Base-by-base conservation (phyloP, 2,797 vertebrate genomes). In the Cryptoblepharus egeriae region DNA sequence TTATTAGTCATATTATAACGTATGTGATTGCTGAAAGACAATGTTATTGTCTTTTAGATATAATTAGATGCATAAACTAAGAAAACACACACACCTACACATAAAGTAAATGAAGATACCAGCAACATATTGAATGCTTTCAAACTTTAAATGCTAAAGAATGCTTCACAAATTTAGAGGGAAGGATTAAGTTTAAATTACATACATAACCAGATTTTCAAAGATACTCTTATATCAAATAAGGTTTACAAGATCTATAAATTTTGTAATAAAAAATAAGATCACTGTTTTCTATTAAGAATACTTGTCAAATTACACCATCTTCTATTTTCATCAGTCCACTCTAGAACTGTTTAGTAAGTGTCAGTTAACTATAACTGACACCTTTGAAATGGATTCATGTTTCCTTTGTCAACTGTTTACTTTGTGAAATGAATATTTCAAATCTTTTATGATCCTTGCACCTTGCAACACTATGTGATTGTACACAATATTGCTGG, bases 381-480 rank as follows among this genome's bases (percentile, higher is more conserved):
- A 79, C 32, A 60, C 55, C 18, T 24, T 70, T 42, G 18, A 70
- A 60, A 68, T 57, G 45, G 61, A 69, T 63, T 12, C 37, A 81
- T 39, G 57, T 32, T 6, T 67, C 84, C 9, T 49, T 49, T 49
- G 45, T 22, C 52, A 55, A 82, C 77, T 83, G 39, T 30, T 35
- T 55, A n/a, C n/a, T 42, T 42, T 78, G 28, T 74, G 70, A 74
- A 63, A 20, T 63, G 71, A 57, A 18, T 55, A 63, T 70, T 82
- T 79, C 77, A 32, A 81, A 5, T 55, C 30, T 12, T n/a, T 16
- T 61, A n/a, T 52, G 18, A 81, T 86, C 82, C 24, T 45, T 0
- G 0, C n/a, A 68, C 55, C 57, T 1, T 82, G 85, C 76, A 90
- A 77, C 74, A 88, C 63, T 49, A 37, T 39, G 79, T 55, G 32